Percentiles rank a stretch among this genome's conserved stretches.
Evolutionary conservation across 2,888 invertebrate genomes (phyloP).

Genomic region (Eueremaeus valkanovi): DNA sequence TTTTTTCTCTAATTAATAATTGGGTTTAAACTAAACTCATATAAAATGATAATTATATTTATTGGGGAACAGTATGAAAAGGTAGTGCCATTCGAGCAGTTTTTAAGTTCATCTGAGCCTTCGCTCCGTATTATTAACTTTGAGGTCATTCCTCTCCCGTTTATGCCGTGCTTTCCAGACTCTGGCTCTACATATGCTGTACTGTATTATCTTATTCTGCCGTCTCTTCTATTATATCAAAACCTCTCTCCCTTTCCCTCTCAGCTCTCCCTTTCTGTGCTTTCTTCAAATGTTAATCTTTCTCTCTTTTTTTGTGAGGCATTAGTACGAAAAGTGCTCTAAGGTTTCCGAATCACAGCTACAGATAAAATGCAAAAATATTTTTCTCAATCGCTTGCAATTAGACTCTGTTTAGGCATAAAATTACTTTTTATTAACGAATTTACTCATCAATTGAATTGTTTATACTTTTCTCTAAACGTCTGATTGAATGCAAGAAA

Average conservation of each 20-base stretch:
- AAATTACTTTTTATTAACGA: no score
- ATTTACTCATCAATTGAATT: no score
- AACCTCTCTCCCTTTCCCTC: background rate
- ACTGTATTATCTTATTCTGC: background rate
- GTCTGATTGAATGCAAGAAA: no score
- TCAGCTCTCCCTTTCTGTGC: background rate
- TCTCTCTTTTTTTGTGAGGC: background rate
- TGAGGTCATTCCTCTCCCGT: slow-evolving; percentile 17
- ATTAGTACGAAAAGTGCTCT: background rate
- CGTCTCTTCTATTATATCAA: background rate
- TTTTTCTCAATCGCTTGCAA: no score
- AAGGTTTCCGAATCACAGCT: background rate
- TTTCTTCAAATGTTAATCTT: background rate
- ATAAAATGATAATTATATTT: no score
- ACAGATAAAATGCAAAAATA: background rate
- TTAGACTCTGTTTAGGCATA: no score
- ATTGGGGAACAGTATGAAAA: background rate
- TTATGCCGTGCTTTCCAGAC: background rate
- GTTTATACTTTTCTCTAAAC: no score
- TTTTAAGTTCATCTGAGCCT: background rate
- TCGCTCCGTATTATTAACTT: background rate
- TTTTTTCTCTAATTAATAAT: no score
- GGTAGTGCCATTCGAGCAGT: background rate
- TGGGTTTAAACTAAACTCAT: no score
- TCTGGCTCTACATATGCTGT: background rate